Conservation (phyloP, 2,113 vertebrate species). For the Passerina amoena region DNA sequence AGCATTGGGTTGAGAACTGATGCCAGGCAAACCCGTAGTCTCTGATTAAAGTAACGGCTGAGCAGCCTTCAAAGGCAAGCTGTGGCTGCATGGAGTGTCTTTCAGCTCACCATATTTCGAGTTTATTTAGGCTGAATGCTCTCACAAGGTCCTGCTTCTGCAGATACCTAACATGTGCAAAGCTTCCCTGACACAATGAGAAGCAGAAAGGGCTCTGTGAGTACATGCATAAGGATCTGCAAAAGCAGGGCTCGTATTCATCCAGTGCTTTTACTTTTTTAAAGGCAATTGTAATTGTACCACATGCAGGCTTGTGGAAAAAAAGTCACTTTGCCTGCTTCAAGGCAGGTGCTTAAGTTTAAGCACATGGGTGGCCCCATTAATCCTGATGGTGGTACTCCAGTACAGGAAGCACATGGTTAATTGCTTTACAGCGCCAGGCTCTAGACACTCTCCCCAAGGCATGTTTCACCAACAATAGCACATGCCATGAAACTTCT, state of each 20-base stretch:
- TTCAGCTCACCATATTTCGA: not conserved
- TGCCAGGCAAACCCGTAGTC: not conserved
- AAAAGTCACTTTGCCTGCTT: slow-evolving; percentile 5
- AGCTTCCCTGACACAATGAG: not conserved
- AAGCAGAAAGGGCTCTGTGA: not conserved
- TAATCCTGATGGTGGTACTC: not conserved
- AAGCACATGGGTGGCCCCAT: slow-evolving; percentile 32
- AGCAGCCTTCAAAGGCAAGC: not conserved
- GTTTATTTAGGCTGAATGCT: not conserved
- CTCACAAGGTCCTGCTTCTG: not conserved
- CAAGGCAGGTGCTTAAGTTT: slow-evolving; percentile 43
- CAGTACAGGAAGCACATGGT: not conserved
- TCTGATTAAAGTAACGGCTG: not conserved
- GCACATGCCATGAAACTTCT: not conserved
- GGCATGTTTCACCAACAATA: not conserved
- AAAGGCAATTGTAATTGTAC: not conserved
- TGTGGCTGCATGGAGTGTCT: not conserved
- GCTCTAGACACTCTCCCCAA: not conserved
- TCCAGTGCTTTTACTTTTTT: not conserved
- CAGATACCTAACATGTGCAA: rapidly evolving
- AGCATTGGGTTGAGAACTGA: not conserved
- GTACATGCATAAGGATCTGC: not conserved
- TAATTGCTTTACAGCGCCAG: not conserved
- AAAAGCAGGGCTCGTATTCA: not conserved
- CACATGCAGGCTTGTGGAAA: not conserved